phyloP scores from a whole-genome alignment of 2,113 vertebrate genomes.

The Phylloscopus trochiloides region DNA sequence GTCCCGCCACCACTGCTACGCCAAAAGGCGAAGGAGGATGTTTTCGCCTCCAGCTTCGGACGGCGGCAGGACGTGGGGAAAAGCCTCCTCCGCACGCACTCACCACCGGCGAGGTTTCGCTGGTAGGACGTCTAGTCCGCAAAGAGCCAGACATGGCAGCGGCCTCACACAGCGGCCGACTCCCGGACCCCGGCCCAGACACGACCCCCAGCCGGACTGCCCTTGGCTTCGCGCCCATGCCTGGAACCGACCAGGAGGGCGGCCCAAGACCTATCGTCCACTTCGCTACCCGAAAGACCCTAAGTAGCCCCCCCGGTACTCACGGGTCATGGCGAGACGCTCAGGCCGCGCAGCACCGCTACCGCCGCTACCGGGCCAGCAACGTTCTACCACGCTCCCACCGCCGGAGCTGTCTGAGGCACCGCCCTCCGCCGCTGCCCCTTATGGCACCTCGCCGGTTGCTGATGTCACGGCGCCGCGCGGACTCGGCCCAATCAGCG shows the following conservation, averaged over 20 bases:
- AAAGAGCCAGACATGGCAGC: accelerated
- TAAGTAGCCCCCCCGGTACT: accelerated
- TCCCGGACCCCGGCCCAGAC: accelerated
- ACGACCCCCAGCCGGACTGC: accelerated
- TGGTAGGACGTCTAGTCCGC: accelerated
- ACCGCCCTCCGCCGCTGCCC: accelerated
- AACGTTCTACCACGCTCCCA: accelerated
- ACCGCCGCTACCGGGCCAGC: accelerated
- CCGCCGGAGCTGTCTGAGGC: accelerated
- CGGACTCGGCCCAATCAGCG: background rate
- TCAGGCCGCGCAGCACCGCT: accelerated
- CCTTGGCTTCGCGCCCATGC: accelerated
- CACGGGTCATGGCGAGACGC: constrained; percentile 15
- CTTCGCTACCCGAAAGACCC: accelerated
- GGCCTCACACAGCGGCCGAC: background rate
- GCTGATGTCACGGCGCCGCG: background rate
- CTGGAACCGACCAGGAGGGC: too few relatives aligned
- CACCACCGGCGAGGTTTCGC: background rate
- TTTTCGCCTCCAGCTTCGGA: accelerated
- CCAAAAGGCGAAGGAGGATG: accelerated
- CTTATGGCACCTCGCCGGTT: accelerated
- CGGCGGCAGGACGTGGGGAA: accelerated
- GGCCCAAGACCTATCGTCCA: accelerated
- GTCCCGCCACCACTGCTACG: accelerated
- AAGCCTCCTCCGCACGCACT: background rate